Evolutionary conservation across 2,888 invertebrate species (phyloP).

Genomic region (Clostera curtula): DNA sequence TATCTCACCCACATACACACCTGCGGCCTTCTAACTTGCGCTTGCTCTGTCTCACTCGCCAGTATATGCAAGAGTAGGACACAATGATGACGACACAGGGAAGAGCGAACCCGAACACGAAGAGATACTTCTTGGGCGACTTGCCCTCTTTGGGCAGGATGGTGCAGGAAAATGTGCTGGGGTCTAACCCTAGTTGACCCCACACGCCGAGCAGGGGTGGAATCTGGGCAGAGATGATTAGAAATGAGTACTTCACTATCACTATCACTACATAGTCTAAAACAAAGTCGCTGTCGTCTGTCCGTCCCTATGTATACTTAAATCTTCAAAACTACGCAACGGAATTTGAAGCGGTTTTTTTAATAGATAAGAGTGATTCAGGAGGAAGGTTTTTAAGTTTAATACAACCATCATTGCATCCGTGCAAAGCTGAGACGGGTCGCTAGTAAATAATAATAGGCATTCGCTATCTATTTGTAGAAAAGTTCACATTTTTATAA

Average conservation of each 20-base stretch:
- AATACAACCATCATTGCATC: too few relatives aligned
- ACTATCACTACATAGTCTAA: too few relatives aligned
- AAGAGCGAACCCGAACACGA: conserved; percentile 86
- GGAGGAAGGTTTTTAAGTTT: too few relatives aligned
- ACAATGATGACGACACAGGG: conserved; percentile 90
- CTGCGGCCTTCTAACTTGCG: conserved; percentile 82
- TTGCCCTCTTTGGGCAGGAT: conserved; percentile 83
- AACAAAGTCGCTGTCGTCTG: too few relatives aligned
- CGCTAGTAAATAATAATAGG: too few relatives aligned
- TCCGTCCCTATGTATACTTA: too few relatives aligned
- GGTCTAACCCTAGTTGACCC: conserved; percentile 88
- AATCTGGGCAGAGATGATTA: conserved; percentile 66
- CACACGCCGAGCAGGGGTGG: conserved; percentile 88
- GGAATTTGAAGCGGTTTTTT: too few relatives aligned
- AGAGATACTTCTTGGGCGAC: conserved; percentile 89
- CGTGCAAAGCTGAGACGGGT: too few relatives aligned
- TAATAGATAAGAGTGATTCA: too few relatives aligned
- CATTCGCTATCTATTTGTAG: too few relatives aligned
- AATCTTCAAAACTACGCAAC: too few relatives aligned
- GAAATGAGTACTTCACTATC: background rate
- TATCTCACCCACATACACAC: conserved; percentile 71
- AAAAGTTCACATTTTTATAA: too few relatives aligned
- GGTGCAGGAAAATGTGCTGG: conserved; percentile 90
- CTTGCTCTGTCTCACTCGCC: conserved; percentile 83
- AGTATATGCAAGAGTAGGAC: conserved; percentile 90